Evolutionary conservation across 2,113 vertebrate species (phyloP), one percentile per base, ranked within the genome.

Genomic region (Albula goreensis): DNA sequence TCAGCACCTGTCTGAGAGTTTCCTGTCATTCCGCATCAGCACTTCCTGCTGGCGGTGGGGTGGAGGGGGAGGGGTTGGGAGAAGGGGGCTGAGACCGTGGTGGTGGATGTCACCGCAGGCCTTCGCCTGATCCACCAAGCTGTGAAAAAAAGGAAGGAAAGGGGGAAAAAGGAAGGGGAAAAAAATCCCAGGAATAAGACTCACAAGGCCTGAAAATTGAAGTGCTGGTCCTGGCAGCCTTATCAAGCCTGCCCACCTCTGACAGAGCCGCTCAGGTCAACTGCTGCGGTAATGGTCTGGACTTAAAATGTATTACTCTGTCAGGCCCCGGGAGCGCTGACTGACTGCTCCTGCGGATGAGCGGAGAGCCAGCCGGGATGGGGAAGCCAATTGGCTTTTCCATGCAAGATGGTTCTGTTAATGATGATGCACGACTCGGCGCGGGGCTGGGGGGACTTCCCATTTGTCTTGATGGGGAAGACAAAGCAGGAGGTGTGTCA

Each of bases 271-370:
- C 51, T 49, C 50, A 84, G 86, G 83, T 90, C 86, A 87, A 82
- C 86, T 66, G 85, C 41, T 63, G 86, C 85, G 74, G 88, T 90
- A 90, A 88, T 88, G 86, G 86, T 78, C 83, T 85, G 82, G 87
- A 89, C 89, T 84, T 78, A 53, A 90, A 92, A 90, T 90, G 86
- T 87, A 90, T 92, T 89, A 90, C 86, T 53, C 91, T 90, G 88
- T 92, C 89, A 87, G 83, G 77, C 53, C 56, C 87, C 84, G 77
- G 83, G 48, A 79, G 80, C 84, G 81, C 85, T 91, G 89, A 90
- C 70, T 85, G 88, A 91, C 89, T 89, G 86, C 56, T 88, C 63
- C 81, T 84, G 81, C 81, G 50, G 85, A 79, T 88, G 57, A 77
- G n/a, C 60, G 52, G 5, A 10, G 19, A 63, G 74, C 74, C 17